Conservation (phyloP, 2,888 invertebrate species). For the Tipula confusa region DNA sequence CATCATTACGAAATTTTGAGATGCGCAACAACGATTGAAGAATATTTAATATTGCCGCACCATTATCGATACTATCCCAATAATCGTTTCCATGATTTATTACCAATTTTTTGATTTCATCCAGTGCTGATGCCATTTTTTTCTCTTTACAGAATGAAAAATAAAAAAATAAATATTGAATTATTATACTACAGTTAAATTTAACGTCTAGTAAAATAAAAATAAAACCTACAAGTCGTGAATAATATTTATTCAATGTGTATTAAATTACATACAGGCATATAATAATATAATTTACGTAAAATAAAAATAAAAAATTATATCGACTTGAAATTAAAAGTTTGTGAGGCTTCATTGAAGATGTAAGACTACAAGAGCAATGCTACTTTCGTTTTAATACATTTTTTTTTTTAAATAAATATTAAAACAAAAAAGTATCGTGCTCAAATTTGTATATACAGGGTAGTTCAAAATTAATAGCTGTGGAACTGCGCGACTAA, state of each 20-base stretch:
- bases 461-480: no score
- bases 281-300: neutral
- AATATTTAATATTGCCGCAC: slow-evolving; percentile 45
- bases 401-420: neutral
- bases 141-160: slow-evolving; percentile 27
- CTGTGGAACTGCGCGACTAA: no score
- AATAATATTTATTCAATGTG: neutral
- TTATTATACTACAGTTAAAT: neutral
- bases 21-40: slow-evolving; percentile 48
- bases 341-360: neutral
- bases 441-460: no score
- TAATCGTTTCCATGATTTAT: slow-evolving; percentile 42
- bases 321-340: neutral
- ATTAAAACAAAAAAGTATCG: no score
- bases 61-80: slow-evolving; percentile 43
- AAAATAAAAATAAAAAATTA: neutral
- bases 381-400: neutral
- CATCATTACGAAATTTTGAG: slow-evolving; percentile 38
- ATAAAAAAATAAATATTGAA: neutral
- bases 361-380: neutral
- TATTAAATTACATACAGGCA: slow-evolving; percentile 8
- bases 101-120: slow-evolving; percentile 44
- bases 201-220: neutral
- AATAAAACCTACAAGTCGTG: neutral
- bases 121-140: slow-evolving; percentile 33